Base-by-base conservation (phyloP, 1,140 invertebrate species). In the Steinernema khuongi region DNA sequence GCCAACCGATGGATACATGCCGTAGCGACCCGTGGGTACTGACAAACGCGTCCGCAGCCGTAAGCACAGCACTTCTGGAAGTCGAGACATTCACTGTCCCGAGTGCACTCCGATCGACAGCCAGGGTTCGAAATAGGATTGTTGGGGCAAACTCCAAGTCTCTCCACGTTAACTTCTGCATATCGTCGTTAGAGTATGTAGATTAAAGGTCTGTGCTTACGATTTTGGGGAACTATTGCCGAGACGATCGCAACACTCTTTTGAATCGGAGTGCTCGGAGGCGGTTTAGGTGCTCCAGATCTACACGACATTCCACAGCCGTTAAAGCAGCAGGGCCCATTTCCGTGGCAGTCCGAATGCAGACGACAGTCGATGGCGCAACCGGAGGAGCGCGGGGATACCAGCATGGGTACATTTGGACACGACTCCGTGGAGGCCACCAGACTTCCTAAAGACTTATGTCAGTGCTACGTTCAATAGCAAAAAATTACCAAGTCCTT, bases 261-360 rank as follows among this genome's bases (percentile, higher is more conserved):
- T 14, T 60, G 50, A 17, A 60, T 60, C 50, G 50, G 26, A 17
- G 50, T 60, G 22, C 50, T 60, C 7, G 50, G 30, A 14, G 72
- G 22, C 29, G 70, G 0, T 31, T 72, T 30, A 2, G 26, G 19
- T n/a, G 33, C 18, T 0, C 72, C 72, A 18, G 72, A 18, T 22
- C 31, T 74, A 50, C 79, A 80, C 22, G 73, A 77, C 1, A 73
- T 81, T 67, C 80, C 79, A 71, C 69, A 77, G 11, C 80, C 80
- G 31, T 81, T 80, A 50, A 81, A 81, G 68, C 80, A 81, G 60
- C 80, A 81, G 4, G 79, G 69, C 4, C 70, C 66, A 50, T 79
- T 68, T 36, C 68, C 67, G 26, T 73, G 22, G 43, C 79, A 79
- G 26, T 79, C 79, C 17, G 26, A 41, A 32, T 67, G 33, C 31